Evolutionary conservation across 2,888 invertebrate species (phyloP).

Genomic region (Hydriomena furcata): DNA sequence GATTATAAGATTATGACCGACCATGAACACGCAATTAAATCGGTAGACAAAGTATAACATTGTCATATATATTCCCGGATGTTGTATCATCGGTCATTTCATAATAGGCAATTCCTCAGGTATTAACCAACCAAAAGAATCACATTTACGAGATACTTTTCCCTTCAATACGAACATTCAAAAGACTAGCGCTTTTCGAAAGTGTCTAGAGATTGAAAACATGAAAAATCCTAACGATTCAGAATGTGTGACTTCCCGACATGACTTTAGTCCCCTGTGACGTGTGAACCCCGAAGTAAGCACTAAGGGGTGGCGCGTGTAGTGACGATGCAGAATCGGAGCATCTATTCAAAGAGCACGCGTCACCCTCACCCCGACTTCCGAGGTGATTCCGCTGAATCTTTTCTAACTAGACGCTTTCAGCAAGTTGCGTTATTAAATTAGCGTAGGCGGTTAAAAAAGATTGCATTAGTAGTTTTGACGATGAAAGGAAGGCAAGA

Average conservation of each 20-base stretch:
- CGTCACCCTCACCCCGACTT: constrained; percentile 53
- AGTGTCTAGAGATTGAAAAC: constrained; percentile 15
- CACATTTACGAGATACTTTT: no score
- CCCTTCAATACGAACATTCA: neutral
- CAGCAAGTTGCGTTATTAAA: constrained; percentile 30
- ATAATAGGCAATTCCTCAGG: no score
- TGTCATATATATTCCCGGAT: no score
- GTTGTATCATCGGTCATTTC: no score
- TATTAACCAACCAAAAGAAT: no score
- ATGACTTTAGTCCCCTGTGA: constrained; percentile 16
- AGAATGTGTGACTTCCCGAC: constrained; percentile 25
- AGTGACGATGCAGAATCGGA: constrained; percentile 62
- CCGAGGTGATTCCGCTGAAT: constrained; percentile 38
- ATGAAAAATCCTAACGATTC: constrained; percentile 16
- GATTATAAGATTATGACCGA: no score
- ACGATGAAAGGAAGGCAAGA: neutral
- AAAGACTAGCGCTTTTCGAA: constrained; percentile 6
- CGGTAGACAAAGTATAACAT: no score
- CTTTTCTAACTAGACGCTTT: constrained; percentile 39
- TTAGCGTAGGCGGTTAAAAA: constrained; percentile 13
- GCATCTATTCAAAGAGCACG: constrained; percentile 54
- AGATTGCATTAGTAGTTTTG: constrained; percentile 2
- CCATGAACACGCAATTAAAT: no score
- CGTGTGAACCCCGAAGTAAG: constrained; percentile 10
- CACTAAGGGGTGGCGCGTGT: constrained; percentile 42